Evolutionary conservation across 2,113 vertebrate genomes (phyloP), one percentile per base, ranked within the genome.

Genomic region (Polypterus senegalus): DNA sequence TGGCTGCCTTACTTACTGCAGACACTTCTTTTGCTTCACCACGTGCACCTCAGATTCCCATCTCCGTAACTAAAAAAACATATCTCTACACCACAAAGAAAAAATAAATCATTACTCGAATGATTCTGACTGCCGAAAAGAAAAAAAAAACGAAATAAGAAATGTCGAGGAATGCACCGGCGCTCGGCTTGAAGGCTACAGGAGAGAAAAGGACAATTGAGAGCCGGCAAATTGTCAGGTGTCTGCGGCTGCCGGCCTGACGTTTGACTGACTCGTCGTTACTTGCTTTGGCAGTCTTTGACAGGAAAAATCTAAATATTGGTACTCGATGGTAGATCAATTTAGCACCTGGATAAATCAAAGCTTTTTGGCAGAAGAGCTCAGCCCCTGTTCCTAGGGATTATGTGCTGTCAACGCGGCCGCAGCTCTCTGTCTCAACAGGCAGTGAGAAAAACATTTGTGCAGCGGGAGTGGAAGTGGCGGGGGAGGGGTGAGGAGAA

Each of bases 231-330:
- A 57, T 59, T 10, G 46, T 47, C 56, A 60, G 49, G 61, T 65
- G 57, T 49, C 48, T 47, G 49, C 11, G 60, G 48, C 60, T 47
- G 49, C 47, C 51, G 51, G 46, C 48, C 49, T 47, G 8, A n/a
- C 44, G 55, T 58, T 10, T 58, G 54, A 7, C 56, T 62, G 65
- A 66, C 60, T 10, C 5, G 60, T 6, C 59, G 46, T 1, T 49
- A 43, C 59, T 60, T 47, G 48, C 47, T 51, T 6, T 60, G n/a
- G n/a, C 48, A 52, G 9, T 49, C 48, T 9, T 8, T 5, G 45
- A n/a, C 44, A 10, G 10, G 51, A 7, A 46, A 46, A 61, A 61
- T 1, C 52, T 52, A 53, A 46, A 45, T 53, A 61, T 53, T 52
- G 27, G 6, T 43, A 54, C 47, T 10, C 48, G 6, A 5, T 54